These are phyloP conservation scores for Manis javanica DNA, from an alignment of 2,797 vertebrate genomes.

Conservation along the genomic window DNA sequence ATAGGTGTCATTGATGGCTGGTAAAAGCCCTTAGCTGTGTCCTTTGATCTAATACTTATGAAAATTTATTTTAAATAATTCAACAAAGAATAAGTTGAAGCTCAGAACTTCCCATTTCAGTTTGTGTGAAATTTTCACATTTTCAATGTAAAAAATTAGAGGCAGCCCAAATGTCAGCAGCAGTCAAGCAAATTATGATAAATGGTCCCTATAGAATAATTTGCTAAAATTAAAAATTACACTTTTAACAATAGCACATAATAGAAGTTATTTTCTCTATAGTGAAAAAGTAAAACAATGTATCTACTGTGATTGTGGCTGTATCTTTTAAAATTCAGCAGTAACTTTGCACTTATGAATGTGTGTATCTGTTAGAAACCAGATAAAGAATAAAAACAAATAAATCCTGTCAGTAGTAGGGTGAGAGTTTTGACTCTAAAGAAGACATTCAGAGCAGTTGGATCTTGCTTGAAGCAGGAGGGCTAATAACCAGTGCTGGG, in stretches of 20 bases:
- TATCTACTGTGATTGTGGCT: neutral
- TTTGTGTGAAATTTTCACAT: constrained; percentile 18
- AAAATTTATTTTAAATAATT: constrained; percentile 19
- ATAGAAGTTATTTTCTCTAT: neutral
- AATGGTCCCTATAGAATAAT: neutral
- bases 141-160: constrained; percentile 26
- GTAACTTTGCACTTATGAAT: neutral
- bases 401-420: neutral
- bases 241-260: neutral
- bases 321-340: neutral
- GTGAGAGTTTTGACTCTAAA: neutral
- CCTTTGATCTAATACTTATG: constrained; percentile 4
- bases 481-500: neutral
- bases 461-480: neutral
- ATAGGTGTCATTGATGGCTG: neutral
- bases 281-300: neutral
- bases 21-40: neutral
- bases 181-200: neutral
- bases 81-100: neutral
- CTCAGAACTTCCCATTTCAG: neutral
- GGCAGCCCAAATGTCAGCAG: neutral
- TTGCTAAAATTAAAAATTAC: neutral
- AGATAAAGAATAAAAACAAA: constrained; percentile 7
- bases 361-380: neutral
- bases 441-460: neutral